A percentile compares a stretch with the other conserved stretches of the same genome.
These are phyloP conservation scores for Listrodromus nycthemerus DNA, from an alignment of 2,888 invertebrate genomes.

Conservation along the genomic window DNA sequence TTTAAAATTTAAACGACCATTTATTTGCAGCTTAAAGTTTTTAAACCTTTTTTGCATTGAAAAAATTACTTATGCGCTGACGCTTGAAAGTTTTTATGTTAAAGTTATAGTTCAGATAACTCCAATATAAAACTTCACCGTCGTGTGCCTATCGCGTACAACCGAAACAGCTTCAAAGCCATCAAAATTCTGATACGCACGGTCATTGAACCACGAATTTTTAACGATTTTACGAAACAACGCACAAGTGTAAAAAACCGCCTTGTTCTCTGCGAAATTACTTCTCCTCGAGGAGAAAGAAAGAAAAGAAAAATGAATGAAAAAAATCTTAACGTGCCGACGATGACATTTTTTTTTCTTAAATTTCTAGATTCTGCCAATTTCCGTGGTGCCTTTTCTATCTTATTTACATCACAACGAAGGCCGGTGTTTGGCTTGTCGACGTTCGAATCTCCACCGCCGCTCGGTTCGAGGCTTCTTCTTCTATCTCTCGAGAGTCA, in stretches of 20 bases:
- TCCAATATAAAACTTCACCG: neutral
- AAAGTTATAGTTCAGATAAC: neutral
- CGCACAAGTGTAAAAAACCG: neutral
- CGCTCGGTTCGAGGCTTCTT: conserved; percentile 17
- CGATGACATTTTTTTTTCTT: neutral
- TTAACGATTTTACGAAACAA: no score
- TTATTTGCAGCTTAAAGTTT: neutral
- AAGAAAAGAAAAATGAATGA: neutral
- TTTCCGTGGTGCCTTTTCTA: neutral
- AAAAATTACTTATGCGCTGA: neutral
- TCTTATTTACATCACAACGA: conserved; percentile 8
- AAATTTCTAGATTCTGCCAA: neutral
- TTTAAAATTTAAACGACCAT: neutral
- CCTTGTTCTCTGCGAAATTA: neutral
- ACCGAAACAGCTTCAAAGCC: neutral
- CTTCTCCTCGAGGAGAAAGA: neutral
- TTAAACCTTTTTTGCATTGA: neutral
- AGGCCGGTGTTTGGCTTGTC: neutral
- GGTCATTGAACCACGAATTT: neutral
- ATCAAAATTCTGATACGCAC: neutral
- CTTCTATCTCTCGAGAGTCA: conserved; percentile 14
- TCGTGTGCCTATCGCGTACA: neutral
- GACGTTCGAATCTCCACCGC: conserved; percentile 2
- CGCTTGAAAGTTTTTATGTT: neutral
- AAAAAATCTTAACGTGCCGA: neutral